Percentiles rank a stretch among this genome's conserved stretches.
These are phyloP conservation scores for Patella pellucida DNA, from an alignment of 2,888 invertebrate species.

Conservation along the genomic window DNA sequence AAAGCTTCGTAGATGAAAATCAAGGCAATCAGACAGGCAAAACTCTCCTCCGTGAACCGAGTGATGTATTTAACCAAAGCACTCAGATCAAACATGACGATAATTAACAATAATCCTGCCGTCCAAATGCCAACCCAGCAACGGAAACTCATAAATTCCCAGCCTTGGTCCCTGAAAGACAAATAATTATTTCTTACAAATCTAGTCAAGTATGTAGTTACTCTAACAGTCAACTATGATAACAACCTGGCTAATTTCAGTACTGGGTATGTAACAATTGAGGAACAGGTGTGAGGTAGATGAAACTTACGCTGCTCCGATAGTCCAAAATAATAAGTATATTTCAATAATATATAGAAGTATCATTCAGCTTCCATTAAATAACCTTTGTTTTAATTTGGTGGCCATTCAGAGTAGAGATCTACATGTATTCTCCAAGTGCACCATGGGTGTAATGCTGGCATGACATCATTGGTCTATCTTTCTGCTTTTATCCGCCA, in stretches of 20 bases:
- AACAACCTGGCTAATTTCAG: neutral
- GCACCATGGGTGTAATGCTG: too few relatives aligned
- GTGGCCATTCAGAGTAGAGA: too few relatives aligned
- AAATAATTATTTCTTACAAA: neutral
- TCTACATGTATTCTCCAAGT: too few relatives aligned
- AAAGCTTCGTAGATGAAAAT: constrained; percentile 99
- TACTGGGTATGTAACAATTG: neutral
- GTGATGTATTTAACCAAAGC: constrained; percentile 97
- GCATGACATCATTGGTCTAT: too few relatives aligned
- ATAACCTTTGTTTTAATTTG: too few relatives aligned
- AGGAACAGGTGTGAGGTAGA: neutral
- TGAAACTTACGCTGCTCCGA: neutral
- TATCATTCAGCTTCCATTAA: too few relatives aligned
- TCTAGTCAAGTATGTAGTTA: too few relatives aligned
- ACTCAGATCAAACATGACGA: constrained; percentile 95
- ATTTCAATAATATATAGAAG: too few relatives aligned
- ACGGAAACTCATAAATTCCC: constrained; percentile 94
- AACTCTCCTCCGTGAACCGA: constrained; percentile 97
- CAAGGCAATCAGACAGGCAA: constrained; percentile 95
- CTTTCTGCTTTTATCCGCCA: too few relatives aligned
- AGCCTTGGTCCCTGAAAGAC: constrained; percentile 72
- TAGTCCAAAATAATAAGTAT: too few relatives aligned
- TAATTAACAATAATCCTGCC: constrained; percentile 83
- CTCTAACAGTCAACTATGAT: too few relatives aligned
- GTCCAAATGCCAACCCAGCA: constrained; percentile 98